A percentile compares a stretch with the other conserved stretches of the same genome.
Conservation (phyloP, 2,797 vertebrate species). For the Erpetoichthys calabaricus region DNA sequence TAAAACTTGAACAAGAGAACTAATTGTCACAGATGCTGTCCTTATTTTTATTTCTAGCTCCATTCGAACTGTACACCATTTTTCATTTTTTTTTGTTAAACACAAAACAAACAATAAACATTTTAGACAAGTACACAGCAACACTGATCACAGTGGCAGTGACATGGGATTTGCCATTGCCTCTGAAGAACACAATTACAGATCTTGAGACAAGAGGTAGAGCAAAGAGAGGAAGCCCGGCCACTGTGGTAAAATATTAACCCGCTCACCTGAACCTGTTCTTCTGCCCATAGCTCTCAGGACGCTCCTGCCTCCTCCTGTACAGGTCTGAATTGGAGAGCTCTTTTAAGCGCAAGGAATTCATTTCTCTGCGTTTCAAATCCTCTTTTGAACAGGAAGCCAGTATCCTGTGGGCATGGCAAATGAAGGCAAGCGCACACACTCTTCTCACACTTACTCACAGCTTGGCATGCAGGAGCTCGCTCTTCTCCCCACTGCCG, state of each 20-base stretch:
- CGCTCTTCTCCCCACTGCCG: too few species aligned
- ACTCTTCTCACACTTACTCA: neutral
- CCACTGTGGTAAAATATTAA: neutral
- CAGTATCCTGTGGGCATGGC: neutral
- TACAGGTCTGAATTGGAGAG: conserved; percentile 83
- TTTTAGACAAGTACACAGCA: neutral
- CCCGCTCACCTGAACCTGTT: conserved; percentile 65
- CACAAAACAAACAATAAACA: too few species aligned
- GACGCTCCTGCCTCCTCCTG: conserved; percentile 72
- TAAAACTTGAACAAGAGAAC: too few species aligned
- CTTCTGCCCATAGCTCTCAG: conserved; percentile 46
- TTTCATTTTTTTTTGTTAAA: too few species aligned
- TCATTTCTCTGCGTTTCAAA: conserved; percentile 47
- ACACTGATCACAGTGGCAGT: neutral
- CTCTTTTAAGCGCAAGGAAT: conserved; percentile 74
- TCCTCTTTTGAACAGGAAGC: conserved; percentile 5
- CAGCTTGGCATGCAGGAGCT: too few species aligned
- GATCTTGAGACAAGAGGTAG: neutral
- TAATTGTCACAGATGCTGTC: too few species aligned
- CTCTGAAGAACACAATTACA: neutral
- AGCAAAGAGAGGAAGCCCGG: neutral
- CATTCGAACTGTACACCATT: too few species aligned
- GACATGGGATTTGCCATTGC: too few species aligned
- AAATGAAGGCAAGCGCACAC: neutral
- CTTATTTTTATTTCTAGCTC: too few species aligned